phyloP scores from a whole-genome alignment of 2,888 invertebrate genomes.

The Hirtodrosophila duncani region DNA sequence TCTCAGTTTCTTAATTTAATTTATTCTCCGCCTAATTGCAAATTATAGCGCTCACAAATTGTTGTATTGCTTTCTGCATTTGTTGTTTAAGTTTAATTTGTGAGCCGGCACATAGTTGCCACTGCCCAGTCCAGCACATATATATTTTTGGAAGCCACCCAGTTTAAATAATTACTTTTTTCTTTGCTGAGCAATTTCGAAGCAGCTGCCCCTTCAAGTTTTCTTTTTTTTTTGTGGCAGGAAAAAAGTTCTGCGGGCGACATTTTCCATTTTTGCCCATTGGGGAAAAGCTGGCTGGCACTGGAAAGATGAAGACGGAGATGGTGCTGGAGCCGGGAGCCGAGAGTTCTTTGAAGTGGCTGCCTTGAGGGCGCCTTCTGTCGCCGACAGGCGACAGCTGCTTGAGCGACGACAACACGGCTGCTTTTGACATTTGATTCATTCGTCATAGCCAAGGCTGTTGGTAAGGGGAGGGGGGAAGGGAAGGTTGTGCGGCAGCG shows the following conservation, averaged over 20 bases:
- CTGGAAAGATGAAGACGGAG: slow-evolving; percentile 33
- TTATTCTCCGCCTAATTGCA: slow-evolving; percentile 58
- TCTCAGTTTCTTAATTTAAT: slow-evolving; percentile 44
- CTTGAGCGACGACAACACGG: slow-evolving; percentile 66
- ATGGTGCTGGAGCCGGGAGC: slow-evolving; percentile 44
- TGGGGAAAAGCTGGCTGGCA: too few relatives aligned
- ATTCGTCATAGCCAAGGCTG: slow-evolving; percentile 72
- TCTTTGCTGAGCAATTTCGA: slow-evolving; percentile 67
- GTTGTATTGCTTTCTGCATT: slow-evolving; percentile 16
- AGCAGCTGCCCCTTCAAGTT: slow-evolving; percentile 50
- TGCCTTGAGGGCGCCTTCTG: slow-evolving; percentile 46
- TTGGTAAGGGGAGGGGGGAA: too few relatives aligned
- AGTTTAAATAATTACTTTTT: slow-evolving; percentile 71
- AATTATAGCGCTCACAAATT: slow-evolving; percentile 54
- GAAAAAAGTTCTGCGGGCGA: slow-evolving; percentile 68
- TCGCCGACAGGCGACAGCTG: slow-evolving; percentile 70
- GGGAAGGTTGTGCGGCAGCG: too few relatives aligned
- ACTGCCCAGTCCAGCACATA: too few relatives aligned
- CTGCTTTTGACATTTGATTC: slow-evolving; percentile 76
- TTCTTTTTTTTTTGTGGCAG: too few relatives aligned
- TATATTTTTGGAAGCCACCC: slow-evolving; percentile 3
- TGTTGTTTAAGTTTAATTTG: slow-evolving; percentile 43
- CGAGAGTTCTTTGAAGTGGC: slow-evolving; percentile 63
- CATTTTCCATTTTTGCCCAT: slow-evolving; percentile 76
- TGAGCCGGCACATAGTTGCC: slow-evolving; percentile 55